Percentiles rank a stretch among this genome's conserved stretches.
phyloP scores from a whole-genome alignment of 1,140 invertebrate species.

The Danaus plexippus region DNA sequence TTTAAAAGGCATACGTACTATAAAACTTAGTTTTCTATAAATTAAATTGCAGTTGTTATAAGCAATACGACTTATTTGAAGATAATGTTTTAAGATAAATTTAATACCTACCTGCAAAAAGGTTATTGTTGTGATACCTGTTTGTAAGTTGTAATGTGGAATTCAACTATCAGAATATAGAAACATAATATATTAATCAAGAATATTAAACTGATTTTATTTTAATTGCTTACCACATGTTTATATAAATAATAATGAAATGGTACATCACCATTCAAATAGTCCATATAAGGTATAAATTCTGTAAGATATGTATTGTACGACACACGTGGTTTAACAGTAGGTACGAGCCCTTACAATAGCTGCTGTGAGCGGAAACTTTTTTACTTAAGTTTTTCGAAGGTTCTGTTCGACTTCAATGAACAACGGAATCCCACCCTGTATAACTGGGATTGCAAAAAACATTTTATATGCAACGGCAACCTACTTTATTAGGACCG shows the following conservation, averaged over 20 bases:
- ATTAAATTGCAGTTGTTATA: too few relatives aligned
- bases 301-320: not conserved
- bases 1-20: too few relatives aligned
- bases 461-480: constrained; percentile 16
- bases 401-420: constrained; percentile 22
- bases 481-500: not conserved
- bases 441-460: constrained; percentile 17
- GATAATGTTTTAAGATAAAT: constrained; percentile 1
- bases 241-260: too few relatives aligned
- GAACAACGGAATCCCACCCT: constrained; percentile 19
- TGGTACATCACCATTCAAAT: too few relatives aligned
- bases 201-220: too few relatives aligned
- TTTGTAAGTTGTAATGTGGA: not conserved
- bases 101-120: constrained; percentile 1
- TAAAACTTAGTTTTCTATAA: too few relatives aligned
- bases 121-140: constrained; percentile 4
- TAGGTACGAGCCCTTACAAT: constrained; percentile 25
- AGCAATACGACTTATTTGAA: too few relatives aligned
- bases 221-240: too few relatives aligned
- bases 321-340: constrained; percentile 16
- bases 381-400: constrained; percentile 27
- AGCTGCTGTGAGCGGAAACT: constrained; percentile 23
- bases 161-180: too few relatives aligned
- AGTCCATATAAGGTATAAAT: too few relatives aligned
- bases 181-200: too few relatives aligned